phyloP scores from a whole-genome alignment of 2,113 vertebrate species.

The mouse (Mus musculus) region GRCm39 chr11:38434001-38434500 shows the following conservation, averaged over 20 bases:
- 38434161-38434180: neutral
- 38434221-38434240: neutral
- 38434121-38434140: neutral
- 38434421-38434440: neutral
- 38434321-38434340: neutral
- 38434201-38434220: conserved; percentile 27
- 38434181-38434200: neutral
- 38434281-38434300: conserved; percentile 5
- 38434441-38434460: neutral
- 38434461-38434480: neutral
- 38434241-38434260: neutral
- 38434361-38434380: neutral
- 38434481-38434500: neutral
- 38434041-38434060: neutral
- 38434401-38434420: neutral
- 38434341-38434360: neutral
- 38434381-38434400: neutral
- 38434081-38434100: conserved; percentile 13
- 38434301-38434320: conserved; percentile 18
- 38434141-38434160: neutral
- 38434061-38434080: neutral
- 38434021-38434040: conserved; percentile 40
- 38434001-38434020: conserved; percentile 6
- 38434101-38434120: neutral
- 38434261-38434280: neutral